Percentiles rank a stretch among this genome's conserved stretches.
Evolutionary conservation across 2,797 vertebrate genomes (phyloP).

Genomic region (Poecile montanus): DNA sequence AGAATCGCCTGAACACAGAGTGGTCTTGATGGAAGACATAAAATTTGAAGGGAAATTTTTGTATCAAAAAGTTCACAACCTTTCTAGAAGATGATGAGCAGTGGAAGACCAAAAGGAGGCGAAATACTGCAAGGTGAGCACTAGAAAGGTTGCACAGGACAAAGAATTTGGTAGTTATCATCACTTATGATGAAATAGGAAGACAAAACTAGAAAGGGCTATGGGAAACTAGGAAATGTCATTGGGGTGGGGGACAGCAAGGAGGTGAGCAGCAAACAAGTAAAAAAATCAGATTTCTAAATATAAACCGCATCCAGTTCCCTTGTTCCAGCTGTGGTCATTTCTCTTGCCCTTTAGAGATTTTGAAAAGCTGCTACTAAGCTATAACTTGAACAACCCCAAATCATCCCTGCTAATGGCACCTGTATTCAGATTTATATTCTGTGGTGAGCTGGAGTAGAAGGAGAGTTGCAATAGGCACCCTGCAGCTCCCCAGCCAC

Average conservation of each 20-base stretch:
- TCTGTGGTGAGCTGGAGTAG: neutral
- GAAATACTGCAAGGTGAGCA: neutral
- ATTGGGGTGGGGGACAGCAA: neutral
- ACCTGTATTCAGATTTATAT: neutral
- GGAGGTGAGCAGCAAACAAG: neutral
- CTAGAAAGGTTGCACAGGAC: neutral
- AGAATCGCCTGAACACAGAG: neutral
- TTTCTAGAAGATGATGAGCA: neutral
- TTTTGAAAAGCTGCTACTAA: neutral
- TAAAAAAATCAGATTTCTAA: neutral
- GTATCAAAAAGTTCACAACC: neutral
- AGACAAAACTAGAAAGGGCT: neutral
- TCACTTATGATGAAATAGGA: neutral
- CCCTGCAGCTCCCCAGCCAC: neutral
- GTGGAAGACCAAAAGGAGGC: neutral
- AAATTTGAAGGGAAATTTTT: neutral
- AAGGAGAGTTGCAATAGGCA: neutral
- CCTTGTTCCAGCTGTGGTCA: neutral
- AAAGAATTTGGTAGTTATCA: neutral
- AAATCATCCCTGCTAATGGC: neutral
- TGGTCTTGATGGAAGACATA: neutral
- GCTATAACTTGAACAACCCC: neutral
- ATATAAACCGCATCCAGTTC: neutral
- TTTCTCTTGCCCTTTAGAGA: slow-evolving; percentile 8
- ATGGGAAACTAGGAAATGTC: neutral